phyloP scores from a whole-genome alignment of 1,140 invertebrate species.

The Microplitis demolitor region DNA sequence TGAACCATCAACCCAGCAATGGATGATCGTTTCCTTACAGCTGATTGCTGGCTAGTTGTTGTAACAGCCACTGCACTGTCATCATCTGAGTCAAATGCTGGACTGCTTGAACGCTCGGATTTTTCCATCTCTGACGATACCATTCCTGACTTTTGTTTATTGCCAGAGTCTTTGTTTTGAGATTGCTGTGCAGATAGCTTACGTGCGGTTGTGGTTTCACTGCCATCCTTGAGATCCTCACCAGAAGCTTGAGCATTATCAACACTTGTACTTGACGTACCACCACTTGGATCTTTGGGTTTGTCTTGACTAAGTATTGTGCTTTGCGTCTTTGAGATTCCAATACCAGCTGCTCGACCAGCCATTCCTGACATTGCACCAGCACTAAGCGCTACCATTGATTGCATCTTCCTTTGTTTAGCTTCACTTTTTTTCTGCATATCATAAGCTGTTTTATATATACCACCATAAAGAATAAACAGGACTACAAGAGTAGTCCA shows the following conservation, averaged over 20 bases:
- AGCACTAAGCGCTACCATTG: constrained; percentile 86
- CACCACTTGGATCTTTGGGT: constrained; percentile 55
- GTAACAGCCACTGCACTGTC: constrained; percentile 67
- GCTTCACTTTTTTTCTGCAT: constrained; percentile 98
- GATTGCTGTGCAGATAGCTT: constrained; percentile 28
- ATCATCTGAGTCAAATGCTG: constrained; percentile 95
- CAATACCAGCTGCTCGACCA: constrained; percentile 83
- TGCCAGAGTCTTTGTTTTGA: constrained; percentile 20
- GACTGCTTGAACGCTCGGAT: constrained; percentile 91
- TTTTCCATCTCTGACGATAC: constrained; percentile 62
- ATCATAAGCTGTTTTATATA: constrained; percentile 97
- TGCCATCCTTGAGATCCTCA: constrained; percentile 8
- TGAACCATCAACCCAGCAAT: constrained; percentile 70
- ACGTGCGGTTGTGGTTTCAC: constrained; percentile 2
- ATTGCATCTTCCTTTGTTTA: constrained; percentile 92
- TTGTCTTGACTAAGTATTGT: constrained; percentile 75
- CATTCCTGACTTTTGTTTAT: constrained; percentile 24
- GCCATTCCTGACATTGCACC: constrained; percentile 89
- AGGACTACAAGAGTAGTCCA: constrained; percentile 95
- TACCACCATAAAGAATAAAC: constrained; percentile 94
- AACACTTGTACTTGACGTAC: constrained; percentile 20
- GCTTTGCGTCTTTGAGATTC: constrained; percentile 78
- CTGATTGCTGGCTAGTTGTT: constrained; percentile 47
- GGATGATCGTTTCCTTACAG: constrained; percentile 64
- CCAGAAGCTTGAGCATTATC: neutral